Conservation (phyloP, 2,797 vertebrate genomes). For the Chelon auratus region DNA sequence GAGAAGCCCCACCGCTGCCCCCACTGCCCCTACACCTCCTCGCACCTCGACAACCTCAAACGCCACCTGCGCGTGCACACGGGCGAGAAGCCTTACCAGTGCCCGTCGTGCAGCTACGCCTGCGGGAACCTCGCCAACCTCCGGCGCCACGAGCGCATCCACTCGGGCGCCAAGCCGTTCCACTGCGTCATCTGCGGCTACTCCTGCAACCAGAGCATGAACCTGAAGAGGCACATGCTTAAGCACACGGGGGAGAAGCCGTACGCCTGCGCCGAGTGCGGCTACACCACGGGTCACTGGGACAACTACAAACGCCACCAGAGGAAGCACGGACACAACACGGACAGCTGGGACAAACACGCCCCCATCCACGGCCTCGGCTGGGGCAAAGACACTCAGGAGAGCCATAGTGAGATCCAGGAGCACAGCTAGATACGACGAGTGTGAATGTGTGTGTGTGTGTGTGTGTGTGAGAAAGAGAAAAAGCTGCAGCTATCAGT, state of each 20-base stretch:
- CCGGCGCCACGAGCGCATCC: conserved; percentile 95
- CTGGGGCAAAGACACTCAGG: conserved; percentile 60
- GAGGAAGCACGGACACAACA: conserved; percentile 91
- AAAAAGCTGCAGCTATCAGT: too few species aligned
- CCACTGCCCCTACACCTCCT: conserved; percentile 92
- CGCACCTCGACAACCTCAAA: conserved; percentile 96
- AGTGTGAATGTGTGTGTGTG: conserved; percentile 10
- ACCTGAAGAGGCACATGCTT: conserved; percentile 97
- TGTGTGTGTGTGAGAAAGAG: not conserved
- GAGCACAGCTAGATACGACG: conserved; percentile 29
- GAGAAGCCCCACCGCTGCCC: conserved; percentile 94
- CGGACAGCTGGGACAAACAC: conserved; percentile 86
- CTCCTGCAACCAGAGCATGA: conserved; percentile 99
- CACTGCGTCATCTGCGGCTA: conserved; percentile 93
- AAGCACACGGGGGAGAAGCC: conserved; percentile 95
- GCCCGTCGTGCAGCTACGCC: conserved; percentile 92
- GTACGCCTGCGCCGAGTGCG: conserved; percentile 90
- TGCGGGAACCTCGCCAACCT: conserved; percentile 97
- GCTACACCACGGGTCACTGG: conserved; percentile 97
- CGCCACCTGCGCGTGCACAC: conserved; percentile 95
- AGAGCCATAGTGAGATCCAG: conserved; percentile 36
- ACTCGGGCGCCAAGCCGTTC: conserved; percentile 97
- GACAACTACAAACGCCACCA: conserved; percentile 99
- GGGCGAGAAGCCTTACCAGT: conserved; percentile 96
- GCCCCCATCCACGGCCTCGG: conserved; percentile 38